These are phyloP conservation scores for Peucedramus taeniatus DNA, from an alignment of 2,113 vertebrate genomes.

Conservation along the genomic window DNA sequence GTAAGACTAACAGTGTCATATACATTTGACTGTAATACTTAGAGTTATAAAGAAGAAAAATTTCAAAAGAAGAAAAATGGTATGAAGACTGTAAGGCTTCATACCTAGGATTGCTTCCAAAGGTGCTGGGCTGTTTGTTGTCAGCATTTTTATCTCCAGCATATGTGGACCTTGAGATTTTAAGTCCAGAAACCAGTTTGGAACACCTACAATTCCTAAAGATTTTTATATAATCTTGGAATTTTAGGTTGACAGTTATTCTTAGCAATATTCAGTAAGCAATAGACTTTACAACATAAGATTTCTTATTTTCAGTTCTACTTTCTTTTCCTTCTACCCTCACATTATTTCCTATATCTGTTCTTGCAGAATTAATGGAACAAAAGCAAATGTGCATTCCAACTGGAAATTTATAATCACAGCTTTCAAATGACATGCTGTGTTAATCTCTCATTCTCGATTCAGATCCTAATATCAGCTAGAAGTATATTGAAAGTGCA, in stretches of 20 bases:
- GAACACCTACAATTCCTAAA: not conserved
- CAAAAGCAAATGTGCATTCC: not conserved
- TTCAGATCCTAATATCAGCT: not conserved
- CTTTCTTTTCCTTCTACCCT: not conserved
- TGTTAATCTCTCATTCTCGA: not conserved
- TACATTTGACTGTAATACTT: not conserved
- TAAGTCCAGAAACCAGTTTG: not conserved
- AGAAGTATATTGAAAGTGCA: not conserved
- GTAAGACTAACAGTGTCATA: not conserved
- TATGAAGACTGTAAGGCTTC: not conserved
- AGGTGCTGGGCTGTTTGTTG: not conserved
- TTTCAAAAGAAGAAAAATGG: not conserved
- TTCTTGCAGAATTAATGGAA: not conserved
- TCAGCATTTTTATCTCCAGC: not conserved
- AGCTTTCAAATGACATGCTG: not conserved
- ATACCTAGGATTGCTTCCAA: not conserved
- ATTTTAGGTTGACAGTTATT: not conserved
- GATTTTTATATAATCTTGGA: not conserved
- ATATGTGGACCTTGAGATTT: not conserved
- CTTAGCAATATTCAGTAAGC: not conserved
- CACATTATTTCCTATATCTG: not conserved
- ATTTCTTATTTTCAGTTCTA: not conserved
- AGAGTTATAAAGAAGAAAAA: not conserved
- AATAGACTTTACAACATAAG: not conserved
- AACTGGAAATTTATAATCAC: not conserved